Conservation (phyloP, 2,888 invertebrate genomes). For the Rhimphoctona megacephalus region DNA sequence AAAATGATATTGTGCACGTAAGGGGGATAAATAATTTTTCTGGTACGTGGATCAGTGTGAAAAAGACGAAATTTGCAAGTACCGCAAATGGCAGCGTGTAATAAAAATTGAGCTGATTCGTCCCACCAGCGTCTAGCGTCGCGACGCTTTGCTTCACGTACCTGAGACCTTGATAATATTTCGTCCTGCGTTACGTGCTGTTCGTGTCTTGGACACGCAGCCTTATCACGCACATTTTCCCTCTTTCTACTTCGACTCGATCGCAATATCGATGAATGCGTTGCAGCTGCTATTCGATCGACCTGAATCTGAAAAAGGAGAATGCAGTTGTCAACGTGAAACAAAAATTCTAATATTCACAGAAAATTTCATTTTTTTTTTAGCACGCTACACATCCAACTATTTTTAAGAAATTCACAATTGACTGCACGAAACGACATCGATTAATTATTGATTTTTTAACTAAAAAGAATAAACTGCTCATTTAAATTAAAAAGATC, state of each 20-base stretch:
- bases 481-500: not conserved
- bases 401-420: not conserved
- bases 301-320: slow-evolving; percentile 84
- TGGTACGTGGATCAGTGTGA: slow-evolving; percentile 77
- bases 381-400: not conserved
- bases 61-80: slow-evolving; percentile 73
- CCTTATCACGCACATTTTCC: slow-evolving; percentile 58
- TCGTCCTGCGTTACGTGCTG: slow-evolving; percentile 73
- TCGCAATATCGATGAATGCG: slow-evolving; percentile 88
- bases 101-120: slow-evolving; percentile 73
- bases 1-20: slow-evolving; percentile 73
- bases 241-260: slow-evolving; percentile 51
- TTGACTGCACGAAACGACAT: too few relatives aligned
- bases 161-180: slow-evolving; percentile 70
- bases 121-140: slow-evolving; percentile 79
- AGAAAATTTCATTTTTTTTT: slow-evolving; percentile 6
- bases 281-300: slow-evolving; percentile 89
- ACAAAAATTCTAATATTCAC: not conserved
- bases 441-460: not conserved
- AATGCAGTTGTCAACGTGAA: not conserved
- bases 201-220: slow-evolving; percentile 76
- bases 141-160: slow-evolving; percentile 73
- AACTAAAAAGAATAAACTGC: not conserved
- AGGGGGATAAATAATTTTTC: slow-evolving; percentile 75
- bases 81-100: slow-evolving; percentile 69